Conservation (phyloP, 2,797 vertebrate species). For the Yasuhikotakia modesta region DNA sequence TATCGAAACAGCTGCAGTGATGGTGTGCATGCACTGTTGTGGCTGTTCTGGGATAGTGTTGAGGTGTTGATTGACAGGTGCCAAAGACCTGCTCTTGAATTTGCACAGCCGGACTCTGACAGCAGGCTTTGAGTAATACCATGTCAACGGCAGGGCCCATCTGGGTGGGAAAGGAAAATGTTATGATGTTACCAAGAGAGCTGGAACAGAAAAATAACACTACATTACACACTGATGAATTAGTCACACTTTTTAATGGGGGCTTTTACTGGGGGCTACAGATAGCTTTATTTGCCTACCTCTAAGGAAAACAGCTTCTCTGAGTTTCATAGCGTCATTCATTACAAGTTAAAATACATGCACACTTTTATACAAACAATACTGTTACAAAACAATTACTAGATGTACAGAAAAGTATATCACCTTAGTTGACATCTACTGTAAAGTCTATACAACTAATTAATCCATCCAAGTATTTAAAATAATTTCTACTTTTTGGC, state of each 20-base stretch:
- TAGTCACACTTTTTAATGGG: conserved; percentile 39
- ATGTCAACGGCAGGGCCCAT: conserved; percentile 52
- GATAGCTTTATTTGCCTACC: conserved; percentile 35
- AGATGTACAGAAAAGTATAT: no score
- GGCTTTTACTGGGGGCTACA: conserved; percentile 32
- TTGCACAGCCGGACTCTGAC: conserved; percentile 49
- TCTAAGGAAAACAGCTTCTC: conserved; percentile 43
- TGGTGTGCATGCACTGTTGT: conserved; percentile 38
- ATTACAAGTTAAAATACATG: conserved; percentile 15
- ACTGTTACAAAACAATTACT: no score
- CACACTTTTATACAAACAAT: conserved; percentile 4
- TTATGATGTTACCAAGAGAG: conserved; percentile 62
- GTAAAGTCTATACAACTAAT: no score
- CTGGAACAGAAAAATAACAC: conserved; percentile 59
- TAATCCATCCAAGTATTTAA: no score
- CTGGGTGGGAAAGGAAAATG: conserved; percentile 59
- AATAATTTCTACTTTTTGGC: no score
- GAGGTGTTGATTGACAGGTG: conserved; percentile 53
- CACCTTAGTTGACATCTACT: no score
- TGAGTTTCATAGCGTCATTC: conserved; percentile 38
- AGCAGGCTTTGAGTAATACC: conserved; percentile 56
- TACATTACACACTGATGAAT: conserved; percentile 56
- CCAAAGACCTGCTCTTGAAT: conserved; percentile 41
- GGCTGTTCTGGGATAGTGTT: conserved; percentile 21
- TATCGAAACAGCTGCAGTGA: conserved; percentile 48